Conservation (phyloP, 2,113 vertebrate species). For the Thalassoma bifasciatum region DNA sequence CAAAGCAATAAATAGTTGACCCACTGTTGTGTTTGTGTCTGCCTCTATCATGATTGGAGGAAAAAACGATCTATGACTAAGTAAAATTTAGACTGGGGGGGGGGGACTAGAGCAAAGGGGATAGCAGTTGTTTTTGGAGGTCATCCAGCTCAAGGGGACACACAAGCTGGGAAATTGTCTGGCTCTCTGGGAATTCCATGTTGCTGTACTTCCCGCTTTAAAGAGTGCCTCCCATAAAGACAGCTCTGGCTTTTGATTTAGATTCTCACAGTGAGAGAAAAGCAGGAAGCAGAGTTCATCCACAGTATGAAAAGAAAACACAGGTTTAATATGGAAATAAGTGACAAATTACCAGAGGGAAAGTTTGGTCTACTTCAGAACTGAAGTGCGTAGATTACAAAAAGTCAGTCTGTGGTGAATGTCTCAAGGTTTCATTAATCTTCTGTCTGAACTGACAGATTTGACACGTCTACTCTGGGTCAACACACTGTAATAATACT, state of each 20-base stretch:
- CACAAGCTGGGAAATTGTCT: constrained; percentile 38
- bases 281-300: constrained; percentile 42
- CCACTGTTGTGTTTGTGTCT: constrained; percentile 2
- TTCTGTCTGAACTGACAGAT: no score
- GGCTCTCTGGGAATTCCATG: constrained; percentile 59
- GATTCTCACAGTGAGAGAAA: neutral
- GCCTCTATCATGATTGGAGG: neutral
- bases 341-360: no score
- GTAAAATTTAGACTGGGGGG: neutral
- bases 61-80: neutral
- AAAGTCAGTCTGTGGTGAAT: no score
- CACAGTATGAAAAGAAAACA: neutral
- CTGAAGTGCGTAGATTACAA: no score
- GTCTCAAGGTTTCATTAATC: no score
- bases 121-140: constrained; percentile 34
- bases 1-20: neutral
- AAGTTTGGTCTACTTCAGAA: neutral
- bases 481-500: neutral
- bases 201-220: constrained; percentile 38
- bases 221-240: constrained; percentile 55
- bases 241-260: neutral
- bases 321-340: no score
- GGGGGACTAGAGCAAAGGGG: neutral
- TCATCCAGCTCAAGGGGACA: constrained; percentile 50
- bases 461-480: no score